A percentile compares a stretch with the other conserved stretches of the same genome.
Evolutionary conservation across 1,140 invertebrate species (phyloP).

Genomic region (Babylonia areolata): DNA sequence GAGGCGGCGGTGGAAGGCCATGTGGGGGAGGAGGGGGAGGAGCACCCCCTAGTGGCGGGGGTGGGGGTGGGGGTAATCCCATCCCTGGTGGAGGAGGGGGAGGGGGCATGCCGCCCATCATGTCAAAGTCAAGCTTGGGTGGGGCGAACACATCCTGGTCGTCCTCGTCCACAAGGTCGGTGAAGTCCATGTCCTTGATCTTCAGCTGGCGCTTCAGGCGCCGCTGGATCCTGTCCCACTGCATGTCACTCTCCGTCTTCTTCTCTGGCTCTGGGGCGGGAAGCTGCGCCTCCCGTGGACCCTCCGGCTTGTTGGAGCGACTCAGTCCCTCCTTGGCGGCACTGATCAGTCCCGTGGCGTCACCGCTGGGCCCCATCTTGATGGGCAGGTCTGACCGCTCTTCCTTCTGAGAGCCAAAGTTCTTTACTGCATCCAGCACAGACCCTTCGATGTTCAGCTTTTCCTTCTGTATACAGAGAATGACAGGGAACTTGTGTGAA

Average conservation of each 20-base stretch:
- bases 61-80: constrained; percentile 72
- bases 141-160: constrained; percentile 75
- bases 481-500: no score
- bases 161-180: constrained; percentile 85
- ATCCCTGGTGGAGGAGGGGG: constrained; percentile 76
- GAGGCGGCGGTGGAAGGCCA: constrained; percentile 74
- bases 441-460: constrained; percentile 42
- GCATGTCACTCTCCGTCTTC: constrained; percentile 94
- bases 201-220: constrained; percentile 88
- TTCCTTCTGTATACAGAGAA: constrained; percentile 24
- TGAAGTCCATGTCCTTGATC: constrained; percentile 97
- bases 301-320: constrained; percentile 51
- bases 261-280: constrained; percentile 79
- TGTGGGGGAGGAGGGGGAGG: constrained; percentile 73
- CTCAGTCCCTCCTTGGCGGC: constrained; percentile 92
- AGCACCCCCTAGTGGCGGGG: constrained; percentile 63
- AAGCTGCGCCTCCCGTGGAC: constrained; percentile 77
- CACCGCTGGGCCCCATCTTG: constrained; percentile 77
- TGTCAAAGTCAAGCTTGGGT: constrained; percentile 48
- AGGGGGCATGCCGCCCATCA: constrained; percentile 75
- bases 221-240: constrained; percentile 94
- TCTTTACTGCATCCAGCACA: constrained; percentile 50
- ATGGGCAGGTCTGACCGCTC: constrained; percentile 53
- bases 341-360: constrained; percentile 91
- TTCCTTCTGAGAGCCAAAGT: constrained; percentile 39